Evolutionary conservation across 35 echinoderm and acorn worm genomes (phyloP).

Genomic region (Hemicentrotus pulcherrimus): DNA sequence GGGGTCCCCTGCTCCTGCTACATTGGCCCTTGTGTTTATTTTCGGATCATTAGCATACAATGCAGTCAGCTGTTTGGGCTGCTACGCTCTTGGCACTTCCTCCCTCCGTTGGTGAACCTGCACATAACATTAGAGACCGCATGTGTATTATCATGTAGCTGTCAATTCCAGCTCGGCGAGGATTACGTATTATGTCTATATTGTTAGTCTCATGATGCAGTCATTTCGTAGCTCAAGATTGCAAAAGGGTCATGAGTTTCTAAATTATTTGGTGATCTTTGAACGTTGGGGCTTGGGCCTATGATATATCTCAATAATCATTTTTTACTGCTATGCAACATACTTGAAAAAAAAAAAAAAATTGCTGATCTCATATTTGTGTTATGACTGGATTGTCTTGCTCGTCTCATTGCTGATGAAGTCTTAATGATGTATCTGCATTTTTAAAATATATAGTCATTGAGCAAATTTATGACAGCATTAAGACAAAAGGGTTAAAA

Average conservation of each 20-base stretch:
- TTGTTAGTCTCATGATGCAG: neutral
- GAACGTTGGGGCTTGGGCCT: too few relatives aligned
- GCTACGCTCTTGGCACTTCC: neutral
- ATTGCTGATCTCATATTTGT: too few relatives aligned
- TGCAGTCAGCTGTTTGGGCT: slow-evolving; percentile 24
- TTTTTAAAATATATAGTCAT: too few relatives aligned
- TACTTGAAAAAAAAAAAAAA: too few relatives aligned
- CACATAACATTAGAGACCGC: neutral
- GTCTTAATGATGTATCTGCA: too few relatives aligned
- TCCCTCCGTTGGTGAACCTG: neutral
- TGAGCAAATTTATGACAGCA: too few relatives aligned
- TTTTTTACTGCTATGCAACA: too few relatives aligned
- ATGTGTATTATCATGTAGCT: too few relatives aligned
- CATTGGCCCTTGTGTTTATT: neutral
- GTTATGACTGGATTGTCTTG: too few relatives aligned
- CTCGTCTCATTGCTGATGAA: neutral
- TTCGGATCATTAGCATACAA: slow-evolving; percentile 48
- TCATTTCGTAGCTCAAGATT: neutral
- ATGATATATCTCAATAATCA: too few relatives aligned
- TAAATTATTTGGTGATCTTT: neutral
- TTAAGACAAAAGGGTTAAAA: too few relatives aligned
- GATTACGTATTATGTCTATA: neutral
- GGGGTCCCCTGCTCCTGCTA: neutral
- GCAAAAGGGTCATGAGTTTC: neutral
- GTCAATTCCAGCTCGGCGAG: neutral